Evolutionary conservation across 1,140 invertebrate species (phyloP).

Genomic region (Penaeus indicus): DNA sequence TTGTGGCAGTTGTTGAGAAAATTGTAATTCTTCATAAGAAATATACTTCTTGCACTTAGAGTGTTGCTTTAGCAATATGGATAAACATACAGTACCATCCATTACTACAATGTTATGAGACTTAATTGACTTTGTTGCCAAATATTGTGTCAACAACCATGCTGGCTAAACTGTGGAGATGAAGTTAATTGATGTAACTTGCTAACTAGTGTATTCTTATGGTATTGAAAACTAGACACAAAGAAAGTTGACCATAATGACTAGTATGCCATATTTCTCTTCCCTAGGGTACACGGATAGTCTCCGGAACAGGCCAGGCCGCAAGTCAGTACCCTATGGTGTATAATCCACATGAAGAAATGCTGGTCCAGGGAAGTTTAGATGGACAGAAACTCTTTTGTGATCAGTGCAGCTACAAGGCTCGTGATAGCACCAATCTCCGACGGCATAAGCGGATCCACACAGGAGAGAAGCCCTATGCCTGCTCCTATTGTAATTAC

Average conservation of each 20-base stretch:
- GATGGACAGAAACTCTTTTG: constrained; percentile 51
- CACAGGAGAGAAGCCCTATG: constrained; percentile 90
- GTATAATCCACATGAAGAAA: constrained; percentile 40
- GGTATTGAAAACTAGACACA: not conserved
- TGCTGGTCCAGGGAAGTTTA: constrained; percentile 35
- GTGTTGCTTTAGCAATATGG: too few species aligned
- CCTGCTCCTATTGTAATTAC: constrained; percentile 58
- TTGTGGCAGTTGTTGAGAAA: constrained; percentile 17
- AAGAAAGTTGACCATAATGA: constrained; percentile 50
- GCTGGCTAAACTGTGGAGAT: too few species aligned
- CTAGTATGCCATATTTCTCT: constrained; percentile 51
- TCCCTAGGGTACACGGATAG: constrained; percentile 45
- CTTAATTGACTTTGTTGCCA: too few species aligned
- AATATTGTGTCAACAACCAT: too few species aligned
- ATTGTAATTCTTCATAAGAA: not conserved
- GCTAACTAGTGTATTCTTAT: too few species aligned
- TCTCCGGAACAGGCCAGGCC: constrained; percentile 38
- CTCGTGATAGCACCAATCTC: constrained; percentile 60
- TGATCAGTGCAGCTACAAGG: constrained; percentile 61
- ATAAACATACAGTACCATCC: too few species aligned
- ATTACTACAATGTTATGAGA: too few species aligned
- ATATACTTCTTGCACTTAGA: too few species aligned
- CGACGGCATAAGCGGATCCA: constrained; percentile 85
- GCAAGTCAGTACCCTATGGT: constrained; percentile 44
- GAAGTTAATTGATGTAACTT: too few species aligned